Percentiles rank a stretch among this genome's conserved stretches.
Evolutionary conservation across 2,797 vertebrate genomes (phyloP).

Genomic region (Lateolabrax maculatus): DNA sequence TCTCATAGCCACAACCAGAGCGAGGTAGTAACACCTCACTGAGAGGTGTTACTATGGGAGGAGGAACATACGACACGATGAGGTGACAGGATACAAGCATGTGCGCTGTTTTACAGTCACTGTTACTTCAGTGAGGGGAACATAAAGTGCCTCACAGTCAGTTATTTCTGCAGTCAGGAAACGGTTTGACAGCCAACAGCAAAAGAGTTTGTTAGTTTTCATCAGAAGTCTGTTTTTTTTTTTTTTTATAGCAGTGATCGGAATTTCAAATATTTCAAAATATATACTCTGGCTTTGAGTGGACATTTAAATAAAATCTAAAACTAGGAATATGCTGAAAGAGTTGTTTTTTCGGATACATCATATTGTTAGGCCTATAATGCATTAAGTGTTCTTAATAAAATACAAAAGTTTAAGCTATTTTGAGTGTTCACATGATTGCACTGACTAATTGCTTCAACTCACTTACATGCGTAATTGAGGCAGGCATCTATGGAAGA

Average conservation of each 20-base stretch:
- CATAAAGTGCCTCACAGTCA: constrained; percentile 10
- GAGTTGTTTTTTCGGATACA: neutral
- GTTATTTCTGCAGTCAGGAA: constrained; percentile 10
- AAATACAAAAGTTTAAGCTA: neutral
- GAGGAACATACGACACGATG: constrained; percentile 27
- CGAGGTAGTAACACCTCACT: constrained; percentile 11
- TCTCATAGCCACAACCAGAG: constrained; percentile 42
- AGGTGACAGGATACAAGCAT: constrained; percentile 37
- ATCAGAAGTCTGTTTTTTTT: too few relatives aligned
- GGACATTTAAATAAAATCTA: neutral
- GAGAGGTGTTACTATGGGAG: constrained; percentile 48
- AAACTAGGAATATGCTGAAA: neutral
- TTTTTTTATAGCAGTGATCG: neutral
- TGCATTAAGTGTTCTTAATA: neutral
- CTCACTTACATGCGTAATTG: neutral
- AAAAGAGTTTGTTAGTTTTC: neutral
- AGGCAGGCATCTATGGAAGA: neutral
- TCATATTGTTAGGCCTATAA: neutral
- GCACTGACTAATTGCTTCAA: neutral
- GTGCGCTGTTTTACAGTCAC: constrained; percentile 29
- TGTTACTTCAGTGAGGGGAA: constrained; percentile 3
- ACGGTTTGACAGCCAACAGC: constrained; percentile 9
- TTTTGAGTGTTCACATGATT: neutral
- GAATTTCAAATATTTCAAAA: neutral
- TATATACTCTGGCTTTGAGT: neutral